Percentiles rank a stretch among this genome's conserved stretches.
These are phyloP conservation scores for Todus mexicanus DNA, from an alignment of 2,797 vertebrate species.

Conservation along the genomic window DNA sequence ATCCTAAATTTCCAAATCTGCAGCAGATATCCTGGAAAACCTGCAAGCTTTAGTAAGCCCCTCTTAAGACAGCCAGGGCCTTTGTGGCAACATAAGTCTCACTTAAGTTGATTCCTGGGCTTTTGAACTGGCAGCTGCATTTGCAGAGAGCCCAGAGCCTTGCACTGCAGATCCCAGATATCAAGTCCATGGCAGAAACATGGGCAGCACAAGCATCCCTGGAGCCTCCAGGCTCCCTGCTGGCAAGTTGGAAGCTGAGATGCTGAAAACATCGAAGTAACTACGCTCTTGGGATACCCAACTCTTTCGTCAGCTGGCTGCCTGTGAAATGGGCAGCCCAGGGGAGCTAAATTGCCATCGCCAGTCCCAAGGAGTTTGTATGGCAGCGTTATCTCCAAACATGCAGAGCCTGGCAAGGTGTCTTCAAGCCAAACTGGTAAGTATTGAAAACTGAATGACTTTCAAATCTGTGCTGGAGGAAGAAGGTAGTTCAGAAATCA, in stretches of 20 bases:
- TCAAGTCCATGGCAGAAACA: background rate
- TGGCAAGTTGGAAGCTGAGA: constrained; percentile 24
- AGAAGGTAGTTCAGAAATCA: background rate
- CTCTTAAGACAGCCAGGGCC: background rate
- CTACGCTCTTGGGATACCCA: background rate
- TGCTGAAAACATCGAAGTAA: background rate
- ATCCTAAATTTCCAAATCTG: background rate
- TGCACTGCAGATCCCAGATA: background rate
- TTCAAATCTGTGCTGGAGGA: background rate
- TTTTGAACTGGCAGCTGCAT: background rate
- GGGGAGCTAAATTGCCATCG: background rate
- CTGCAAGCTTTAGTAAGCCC: background rate
- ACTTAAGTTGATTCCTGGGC: background rate
- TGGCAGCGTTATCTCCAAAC: background rate
- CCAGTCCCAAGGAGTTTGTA: background rate
- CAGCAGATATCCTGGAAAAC: background rate
- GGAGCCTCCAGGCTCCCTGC: constrained; percentile 10
- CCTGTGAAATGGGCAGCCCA: background rate
- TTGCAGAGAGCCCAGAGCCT: background rate
- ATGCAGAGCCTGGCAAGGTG: background rate
- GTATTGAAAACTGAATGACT: background rate
- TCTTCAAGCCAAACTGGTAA: background rate
- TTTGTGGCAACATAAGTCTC: background rate
- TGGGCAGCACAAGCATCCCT: background rate
- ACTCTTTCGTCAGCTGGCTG: background rate